These are phyloP conservation scores for Leptosomus discolor DNA, from an alignment of 2,113 vertebrate species.

Conservation along the genomic window DNA sequence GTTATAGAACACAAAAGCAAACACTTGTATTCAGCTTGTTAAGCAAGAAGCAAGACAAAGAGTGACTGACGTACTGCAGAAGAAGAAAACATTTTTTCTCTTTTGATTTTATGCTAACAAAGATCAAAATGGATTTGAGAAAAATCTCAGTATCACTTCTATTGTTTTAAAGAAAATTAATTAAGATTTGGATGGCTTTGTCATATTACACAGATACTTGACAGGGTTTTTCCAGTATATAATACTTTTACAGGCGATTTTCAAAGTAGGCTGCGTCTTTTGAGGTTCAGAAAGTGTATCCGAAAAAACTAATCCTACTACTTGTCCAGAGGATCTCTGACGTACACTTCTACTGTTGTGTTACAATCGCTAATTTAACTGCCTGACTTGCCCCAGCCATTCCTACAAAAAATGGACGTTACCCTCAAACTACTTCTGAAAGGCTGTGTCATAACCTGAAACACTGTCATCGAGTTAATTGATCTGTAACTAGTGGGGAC, in stretches of 20 bases:
- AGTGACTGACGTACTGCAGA: not conserved
- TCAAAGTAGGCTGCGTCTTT: not conserved
- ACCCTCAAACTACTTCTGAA: not conserved
- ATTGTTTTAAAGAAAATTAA: conserved; percentile 47
- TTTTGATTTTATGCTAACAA: not conserved
- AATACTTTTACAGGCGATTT: not conserved
- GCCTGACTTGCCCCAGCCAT: not conserved
- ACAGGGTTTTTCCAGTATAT: not conserved
- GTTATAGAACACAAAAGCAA: not conserved
- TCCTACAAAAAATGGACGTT: not conserved
- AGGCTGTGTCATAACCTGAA: not conserved
- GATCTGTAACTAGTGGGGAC: not conserved
- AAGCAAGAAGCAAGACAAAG: not conserved
- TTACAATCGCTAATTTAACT: not conserved
- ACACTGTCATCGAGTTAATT: not conserved
- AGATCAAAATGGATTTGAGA: conserved; percentile 17
- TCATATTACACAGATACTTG: not conserved
- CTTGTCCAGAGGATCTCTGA: not conserved
- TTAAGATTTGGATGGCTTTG: not conserved
- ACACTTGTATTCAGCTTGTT: not conserved
- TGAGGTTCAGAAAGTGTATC: not conserved
- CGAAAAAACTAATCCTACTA: not conserved
- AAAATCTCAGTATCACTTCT: conserved; percentile 17
- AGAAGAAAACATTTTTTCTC: not conserved
- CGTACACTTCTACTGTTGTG: not conserved